Conservation (phyloP, 2,797 vertebrate genomes). For the Falco concolor region DNA sequence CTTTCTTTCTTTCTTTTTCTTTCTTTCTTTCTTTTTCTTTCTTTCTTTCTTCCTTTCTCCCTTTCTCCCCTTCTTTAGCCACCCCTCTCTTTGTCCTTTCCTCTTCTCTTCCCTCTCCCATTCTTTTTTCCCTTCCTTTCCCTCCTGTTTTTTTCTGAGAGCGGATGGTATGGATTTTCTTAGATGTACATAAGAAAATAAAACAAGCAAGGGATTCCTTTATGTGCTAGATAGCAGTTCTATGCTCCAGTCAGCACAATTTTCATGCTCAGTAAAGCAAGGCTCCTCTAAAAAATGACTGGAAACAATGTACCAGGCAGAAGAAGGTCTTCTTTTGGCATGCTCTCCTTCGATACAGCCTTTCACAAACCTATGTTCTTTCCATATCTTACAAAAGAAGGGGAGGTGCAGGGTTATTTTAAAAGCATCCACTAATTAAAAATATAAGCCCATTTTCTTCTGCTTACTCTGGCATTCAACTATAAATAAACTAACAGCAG, state of each 20-base stretch:
- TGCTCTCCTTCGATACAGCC: background rate
- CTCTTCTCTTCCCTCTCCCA: background rate
- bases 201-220: background rate
- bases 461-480: background rate
- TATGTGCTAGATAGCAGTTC: background rate
- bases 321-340: background rate
- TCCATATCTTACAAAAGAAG: background rate
- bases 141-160: background rate
- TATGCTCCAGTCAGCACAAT: background rate
- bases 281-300: background rate
- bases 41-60: accelerated
- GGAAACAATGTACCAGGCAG: background rate
- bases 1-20: too few relatives aligned
- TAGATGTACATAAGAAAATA: background rate
- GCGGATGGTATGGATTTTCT: background rate
- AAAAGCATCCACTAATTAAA: background rate
- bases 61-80: accelerated
- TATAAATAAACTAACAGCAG: background rate
- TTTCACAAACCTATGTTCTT: background rate
- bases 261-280: background rate
- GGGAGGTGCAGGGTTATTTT: background rate
- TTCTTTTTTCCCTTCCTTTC: background rate
- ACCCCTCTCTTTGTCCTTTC: too few relatives aligned
- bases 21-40: accelerated
- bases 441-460: background rate